phyloP scores from a whole-genome alignment of 2,113 vertebrate genomes.

The Coracopsis vasa region DNA sequence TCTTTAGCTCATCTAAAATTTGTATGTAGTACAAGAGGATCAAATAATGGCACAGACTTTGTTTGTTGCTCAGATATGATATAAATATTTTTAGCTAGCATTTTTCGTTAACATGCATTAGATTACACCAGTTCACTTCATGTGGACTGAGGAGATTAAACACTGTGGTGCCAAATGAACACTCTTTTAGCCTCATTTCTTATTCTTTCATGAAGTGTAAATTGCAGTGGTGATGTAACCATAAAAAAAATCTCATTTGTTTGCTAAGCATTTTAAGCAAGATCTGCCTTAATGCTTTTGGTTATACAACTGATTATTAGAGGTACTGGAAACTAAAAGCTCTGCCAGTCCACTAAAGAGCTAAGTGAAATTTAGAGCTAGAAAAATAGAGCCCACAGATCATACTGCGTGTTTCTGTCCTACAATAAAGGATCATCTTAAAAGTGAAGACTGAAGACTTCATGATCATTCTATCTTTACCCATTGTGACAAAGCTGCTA shows the following conservation, averaged over 20 bases:
- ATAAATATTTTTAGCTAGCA: not conserved
- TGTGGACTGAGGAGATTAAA: not conserved
- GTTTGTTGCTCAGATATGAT: conserved; percentile 25
- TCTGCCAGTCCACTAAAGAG: not conserved
- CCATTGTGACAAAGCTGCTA: not conserved
- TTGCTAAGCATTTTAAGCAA: not conserved
- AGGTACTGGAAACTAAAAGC: not conserved
- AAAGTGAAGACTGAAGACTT: not conserved
- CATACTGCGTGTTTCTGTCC: not conserved
- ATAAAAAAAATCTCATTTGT: not conserved
- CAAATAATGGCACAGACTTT: not conserved
- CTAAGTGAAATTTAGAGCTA: not conserved
- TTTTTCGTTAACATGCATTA: not conserved
- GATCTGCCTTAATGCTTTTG: not conserved
- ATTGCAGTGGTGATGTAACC: not conserved
- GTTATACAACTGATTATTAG: not conserved
- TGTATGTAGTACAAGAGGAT: conserved; percentile 4
- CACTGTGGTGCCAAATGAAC: not conserved
- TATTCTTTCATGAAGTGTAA: not conserved
- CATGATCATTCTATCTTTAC: not conserved
- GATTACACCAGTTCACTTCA: not conserved
- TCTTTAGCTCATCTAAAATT: conserved; percentile 24
- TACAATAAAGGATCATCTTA: not conserved
- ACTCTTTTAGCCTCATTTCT: not conserved
- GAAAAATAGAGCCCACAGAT: not conserved